These are phyloP conservation scores for Elysia chlorotica DNA, from an alignment of 1,140 invertebrate genomes.

Conservation along the genomic window DNA sequence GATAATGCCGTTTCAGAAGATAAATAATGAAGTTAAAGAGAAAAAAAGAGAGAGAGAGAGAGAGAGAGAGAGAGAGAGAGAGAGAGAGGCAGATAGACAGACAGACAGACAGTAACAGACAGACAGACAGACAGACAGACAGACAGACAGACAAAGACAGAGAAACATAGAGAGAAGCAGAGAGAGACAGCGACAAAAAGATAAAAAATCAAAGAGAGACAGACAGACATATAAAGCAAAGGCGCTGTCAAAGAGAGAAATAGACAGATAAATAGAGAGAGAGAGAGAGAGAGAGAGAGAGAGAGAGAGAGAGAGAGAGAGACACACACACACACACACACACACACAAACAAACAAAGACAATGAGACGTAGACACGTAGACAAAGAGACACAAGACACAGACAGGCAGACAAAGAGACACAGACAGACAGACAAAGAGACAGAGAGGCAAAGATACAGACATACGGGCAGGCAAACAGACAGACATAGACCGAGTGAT, in stretches of 20 bases:
- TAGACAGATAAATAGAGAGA: neutral
- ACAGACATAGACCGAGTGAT: too few relatives aligned
- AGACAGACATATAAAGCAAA: neutral
- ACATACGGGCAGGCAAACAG: too few relatives aligned
- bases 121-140: neutral
- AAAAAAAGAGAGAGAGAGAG: neutral
- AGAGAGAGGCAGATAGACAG: neutral
- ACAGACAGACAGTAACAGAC: neutral
- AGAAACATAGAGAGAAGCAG: conserved; percentile 1
- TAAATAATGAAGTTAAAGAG: neutral
- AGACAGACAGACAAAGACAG: neutral
- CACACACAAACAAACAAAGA: too few relatives aligned
- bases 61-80: neutral
- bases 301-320: neutral
- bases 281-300: neutral
- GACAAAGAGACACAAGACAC: too few relatives aligned
- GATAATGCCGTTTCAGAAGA: neutral
- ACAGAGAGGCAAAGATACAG: neutral
- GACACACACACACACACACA: too few relatives aligned
- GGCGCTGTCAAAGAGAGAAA: neutral
- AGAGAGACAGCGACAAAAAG: neutral
- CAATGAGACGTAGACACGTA: too few relatives aligned
- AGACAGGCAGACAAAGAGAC: too few relatives aligned
- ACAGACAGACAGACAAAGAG: neutral
- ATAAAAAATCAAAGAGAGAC: neutral